Percentiles rank a stretch among this genome's conserved stretches.
Conservation (phyloP, 2,888 invertebrate species). For the Petrolisthes cinctipes region DNA sequence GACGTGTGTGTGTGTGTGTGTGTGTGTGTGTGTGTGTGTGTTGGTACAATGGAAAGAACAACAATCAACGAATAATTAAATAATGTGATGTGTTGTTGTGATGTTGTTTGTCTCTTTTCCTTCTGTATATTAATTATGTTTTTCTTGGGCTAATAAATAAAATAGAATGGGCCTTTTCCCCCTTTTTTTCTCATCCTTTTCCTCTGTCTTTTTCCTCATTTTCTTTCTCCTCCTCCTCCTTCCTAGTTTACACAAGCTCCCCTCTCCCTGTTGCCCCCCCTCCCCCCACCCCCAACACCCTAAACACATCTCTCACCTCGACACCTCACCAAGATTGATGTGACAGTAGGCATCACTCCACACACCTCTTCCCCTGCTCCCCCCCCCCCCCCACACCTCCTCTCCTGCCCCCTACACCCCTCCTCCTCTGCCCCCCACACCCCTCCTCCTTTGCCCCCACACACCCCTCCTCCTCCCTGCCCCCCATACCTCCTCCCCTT, state of each 20-base stretch:
- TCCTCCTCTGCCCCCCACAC: neutral
- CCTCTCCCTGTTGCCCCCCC: neutral
- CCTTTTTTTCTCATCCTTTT: neutral
- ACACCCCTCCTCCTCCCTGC: neutral
- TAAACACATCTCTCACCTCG: neutral
- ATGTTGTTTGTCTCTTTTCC: too few species aligned
- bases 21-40: too few species aligned
- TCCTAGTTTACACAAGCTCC: neutral
- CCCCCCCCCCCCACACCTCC: neutral
- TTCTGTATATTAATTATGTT: too few species aligned
- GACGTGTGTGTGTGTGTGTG: too few species aligned
- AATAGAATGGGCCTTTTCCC: too few species aligned
- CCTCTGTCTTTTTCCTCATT: neutral
- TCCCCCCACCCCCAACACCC: neutral
- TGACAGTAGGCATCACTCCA: neutral
- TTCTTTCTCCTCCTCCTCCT: neutral
- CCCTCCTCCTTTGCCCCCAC: neutral
- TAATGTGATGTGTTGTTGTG: too few species aligned
- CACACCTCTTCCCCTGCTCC: neutral
- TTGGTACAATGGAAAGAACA: too few species aligned
- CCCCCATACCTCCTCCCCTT: neutral
- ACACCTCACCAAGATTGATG: neutral
- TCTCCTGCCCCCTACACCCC: neutral
- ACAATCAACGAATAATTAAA: too few species aligned
- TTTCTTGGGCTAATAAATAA: too few species aligned